Percentiles rank a stretch among this genome's conserved stretches.
Conservation (phyloP, 2,888 invertebrate species). For the Magallana nippona region DNA sequence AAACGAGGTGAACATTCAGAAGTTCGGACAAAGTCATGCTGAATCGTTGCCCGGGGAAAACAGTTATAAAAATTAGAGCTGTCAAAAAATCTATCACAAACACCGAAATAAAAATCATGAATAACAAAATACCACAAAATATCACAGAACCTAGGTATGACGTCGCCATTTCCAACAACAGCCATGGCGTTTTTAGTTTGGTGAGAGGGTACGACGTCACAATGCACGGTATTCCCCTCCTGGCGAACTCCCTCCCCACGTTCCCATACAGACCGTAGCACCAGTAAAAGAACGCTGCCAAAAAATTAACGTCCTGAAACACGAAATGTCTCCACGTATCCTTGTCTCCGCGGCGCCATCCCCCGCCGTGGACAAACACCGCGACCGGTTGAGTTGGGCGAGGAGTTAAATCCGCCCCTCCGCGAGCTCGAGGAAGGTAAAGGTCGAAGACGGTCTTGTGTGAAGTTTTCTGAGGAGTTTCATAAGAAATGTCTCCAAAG, state of each 20-base stretch:
- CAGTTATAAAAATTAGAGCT: neutral
- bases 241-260: conserved; percentile 61
- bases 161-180: conserved; percentile 58
- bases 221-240: conserved; percentile 63
- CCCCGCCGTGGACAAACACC: conserved; percentile 69
- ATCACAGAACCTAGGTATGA: conserved; percentile 57
- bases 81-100: conserved; percentile 26
- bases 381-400: conserved; percentile 55
- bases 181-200: conserved; percentile 51
- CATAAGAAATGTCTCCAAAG: conserved; percentile 1
- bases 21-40: neutral
- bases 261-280: conserved; percentile 58
- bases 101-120: neutral
- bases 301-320: conserved; percentile 63
- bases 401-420: neutral
- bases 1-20: neutral
- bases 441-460: conserved; percentile 18
- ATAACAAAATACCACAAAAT: conserved; percentile 36
- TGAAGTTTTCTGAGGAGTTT: conserved; percentile 1
- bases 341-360: conserved; percentile 67
- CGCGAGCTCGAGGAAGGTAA: neutral
- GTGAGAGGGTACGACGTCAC: conserved; percentile 67
- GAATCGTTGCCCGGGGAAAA: neutral
- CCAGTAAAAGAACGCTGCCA: conserved; percentile 58
- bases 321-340: conserved; percentile 66